Evolutionary conservation across 2,888 invertebrate genomes (phyloP).

Genomic region (Pasiphila rectangulata): DNA sequence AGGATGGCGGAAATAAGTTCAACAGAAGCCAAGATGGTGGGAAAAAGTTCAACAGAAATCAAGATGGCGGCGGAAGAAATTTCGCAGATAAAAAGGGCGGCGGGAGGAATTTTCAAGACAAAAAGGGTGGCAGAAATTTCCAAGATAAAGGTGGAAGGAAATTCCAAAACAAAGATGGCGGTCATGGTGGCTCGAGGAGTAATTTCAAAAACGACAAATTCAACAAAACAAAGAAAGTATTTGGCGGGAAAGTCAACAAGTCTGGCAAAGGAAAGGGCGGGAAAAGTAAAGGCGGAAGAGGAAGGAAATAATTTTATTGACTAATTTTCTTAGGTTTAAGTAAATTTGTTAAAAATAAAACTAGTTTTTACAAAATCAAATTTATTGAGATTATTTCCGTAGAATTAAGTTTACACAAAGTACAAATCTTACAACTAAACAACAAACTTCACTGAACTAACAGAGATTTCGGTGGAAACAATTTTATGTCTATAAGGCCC

Average conservation of each 20-base stretch:
- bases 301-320: slow-evolving; percentile 25
- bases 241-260: slow-evolving; percentile 66
- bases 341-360: slow-evolving; percentile 16
- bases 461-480: slow-evolving; percentile 23
- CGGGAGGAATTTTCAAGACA: slow-evolving; percentile 38
- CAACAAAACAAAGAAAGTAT: slow-evolving; percentile 58
- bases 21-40: slow-evolving; percentile 32
- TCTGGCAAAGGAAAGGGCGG: slow-evolving; percentile 40
- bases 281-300: slow-evolving; percentile 53
- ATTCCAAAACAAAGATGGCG: slow-evolving; percentile 37
- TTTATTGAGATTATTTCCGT: slow-evolving; percentile 22
- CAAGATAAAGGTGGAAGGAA: slow-evolving; percentile 19
- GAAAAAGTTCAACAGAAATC: slow-evolving; percentile 40
- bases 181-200: slow-evolving; percentile 29
- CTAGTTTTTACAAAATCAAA: slow-evolving; percentile 21
- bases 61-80: slow-evolving; percentile 36
- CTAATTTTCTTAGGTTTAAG: background rate
- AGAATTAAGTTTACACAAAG: slow-evolving; percentile 10
- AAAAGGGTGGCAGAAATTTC: slow-evolving; percentile 39
- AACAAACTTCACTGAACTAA: slow-evolving; percentile 18
- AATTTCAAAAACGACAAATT: slow-evolving; percentile 33
- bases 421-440: slow-evolving; percentile 26
- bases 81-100: slow-evolving; percentile 40
- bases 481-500: background rate
- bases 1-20: slow-evolving; percentile 31